Conservation (phyloP, 92 coral and sea anemone species). For the Bergia puertoricense region DNA sequence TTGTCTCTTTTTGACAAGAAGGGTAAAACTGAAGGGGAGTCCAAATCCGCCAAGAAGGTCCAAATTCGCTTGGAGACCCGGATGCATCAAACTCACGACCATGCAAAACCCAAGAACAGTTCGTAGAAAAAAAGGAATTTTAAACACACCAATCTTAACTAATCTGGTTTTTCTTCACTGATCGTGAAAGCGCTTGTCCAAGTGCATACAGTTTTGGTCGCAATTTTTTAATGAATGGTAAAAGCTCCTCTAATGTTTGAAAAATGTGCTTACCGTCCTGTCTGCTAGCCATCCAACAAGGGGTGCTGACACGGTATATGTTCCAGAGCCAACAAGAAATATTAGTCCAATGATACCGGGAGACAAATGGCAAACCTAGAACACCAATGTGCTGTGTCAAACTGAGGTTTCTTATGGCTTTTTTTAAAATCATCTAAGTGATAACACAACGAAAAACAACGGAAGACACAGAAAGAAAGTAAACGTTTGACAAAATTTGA, state of each 20-base stretch:
- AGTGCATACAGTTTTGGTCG: not conserved
- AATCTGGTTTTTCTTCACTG: no score
- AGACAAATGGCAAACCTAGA: conserved; percentile 29
- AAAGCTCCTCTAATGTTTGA: not conserved
- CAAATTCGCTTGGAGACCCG: no score
- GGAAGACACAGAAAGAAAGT: not conserved
- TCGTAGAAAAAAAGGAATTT: no score
- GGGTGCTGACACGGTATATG: conserved; percentile 22
- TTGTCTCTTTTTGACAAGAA: no score
- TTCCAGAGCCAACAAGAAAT: conserved; percentile 28
- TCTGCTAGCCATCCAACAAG: conserved; percentile 39
- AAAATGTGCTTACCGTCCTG: conserved; percentile 9
- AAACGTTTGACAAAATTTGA: no score
- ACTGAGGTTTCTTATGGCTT: not conserved
- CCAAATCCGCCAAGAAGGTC: no score
- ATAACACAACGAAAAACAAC: not conserved
- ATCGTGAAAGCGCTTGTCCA: no score
- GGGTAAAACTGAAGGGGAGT: no score
- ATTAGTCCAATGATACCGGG: conserved; percentile 21
- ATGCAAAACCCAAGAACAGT: no score
- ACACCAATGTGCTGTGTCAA: not conserved
- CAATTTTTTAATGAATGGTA: not conserved
- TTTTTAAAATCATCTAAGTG: no score
- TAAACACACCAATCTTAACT: no score
- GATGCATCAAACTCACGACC: no score